Evolutionary conservation across 37 sponge, comb jelly and placozoan species (phyloP), one percentile per base, ranked within the genome.

Genomic region (Beroe ovata): DNA sequence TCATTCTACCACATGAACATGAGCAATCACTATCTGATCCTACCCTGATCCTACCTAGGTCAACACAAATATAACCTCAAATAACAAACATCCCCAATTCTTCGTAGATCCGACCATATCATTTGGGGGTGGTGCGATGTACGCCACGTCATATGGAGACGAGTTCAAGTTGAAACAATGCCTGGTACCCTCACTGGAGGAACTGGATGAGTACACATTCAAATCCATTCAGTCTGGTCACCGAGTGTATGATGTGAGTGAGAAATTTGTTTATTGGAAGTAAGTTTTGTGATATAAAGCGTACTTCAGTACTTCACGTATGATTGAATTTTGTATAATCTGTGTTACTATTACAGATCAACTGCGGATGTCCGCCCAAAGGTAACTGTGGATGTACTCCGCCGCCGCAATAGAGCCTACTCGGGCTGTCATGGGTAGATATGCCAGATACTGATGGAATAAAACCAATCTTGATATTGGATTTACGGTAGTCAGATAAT

Each of bases 371-470:
- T 40, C 84, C 84, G 21, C 84, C 84, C 18, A 40, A 40, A 23
- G 84, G 84, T 1, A 35, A 19, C 54, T 77, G 84, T 40, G 84
- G 84, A 77, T 77, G 84, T 77, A 77, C 84, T 19, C 84, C 84
- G n/a, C 84, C 84, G 11, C 84, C 84, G 11, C 54, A 47, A 11
- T 47, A 47, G 11, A n/a, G n/a, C n/a, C n/a, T n/a, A n/a, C n/a
- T n/a, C n/a, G n/a, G n/a, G n/a, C n/a, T n/a, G n/a, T n/a, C n/a
- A n/a, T n/a, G n/a, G n/a, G n/a, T n/a, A n/a, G n/a, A n/a, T n/a
- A n/a, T n/a, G n/a, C n/a, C n/a, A n/a, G n/a, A n/a, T n/a, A n/a
- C n/a, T n/a, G n/a, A n/a, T n/a, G n/a, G n/a, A n/a, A n/a, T n/a
- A n/a, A n/a, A n/a, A n/a, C n/a, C n/a, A n/a, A n/a, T n/a, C n/a